Percentiles rank a stretch among this genome's conserved stretches.
Conservation (phyloP, 2,888 invertebrate species). For the Drosophila paranaensis region DNA sequence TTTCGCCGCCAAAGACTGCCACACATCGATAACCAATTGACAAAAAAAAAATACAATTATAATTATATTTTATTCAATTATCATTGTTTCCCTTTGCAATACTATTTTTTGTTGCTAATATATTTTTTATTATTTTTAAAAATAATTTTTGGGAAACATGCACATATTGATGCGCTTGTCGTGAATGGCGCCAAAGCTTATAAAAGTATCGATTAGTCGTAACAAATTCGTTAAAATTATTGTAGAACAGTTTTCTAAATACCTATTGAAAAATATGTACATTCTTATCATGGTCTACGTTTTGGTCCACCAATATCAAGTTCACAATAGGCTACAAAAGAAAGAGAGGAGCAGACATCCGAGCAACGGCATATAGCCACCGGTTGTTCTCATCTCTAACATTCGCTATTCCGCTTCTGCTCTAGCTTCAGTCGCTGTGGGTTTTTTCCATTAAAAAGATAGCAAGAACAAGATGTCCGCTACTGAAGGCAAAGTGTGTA, state of each 20-base stretch:
- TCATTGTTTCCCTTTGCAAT: neutral
- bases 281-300: no score
- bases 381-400: constrained; percentile 20
- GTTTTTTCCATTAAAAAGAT: constrained; percentile 30
- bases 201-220: constrained; percentile 21
- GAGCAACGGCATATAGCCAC: constrained; percentile 7
- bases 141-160: no score
- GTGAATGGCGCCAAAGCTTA: constrained; percentile 11
- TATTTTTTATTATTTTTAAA: no score
- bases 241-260: neutral
- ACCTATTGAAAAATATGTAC: neutral
- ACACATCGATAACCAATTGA: neutral
- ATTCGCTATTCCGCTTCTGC: constrained; percentile 19
- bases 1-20: constrained; percentile 2
- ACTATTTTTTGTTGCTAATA: no score
- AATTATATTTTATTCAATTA: neutral
- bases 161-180: neutral
- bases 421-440: constrained; percentile 14
- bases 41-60: neutral
- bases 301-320: neutral
- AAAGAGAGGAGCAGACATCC: constrained; percentile 12
- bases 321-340: constrained; percentile 25
- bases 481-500: constrained; percentile 74
- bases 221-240: neutral
- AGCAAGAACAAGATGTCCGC: constrained; percentile 57